Conservation (phyloP, 1,140 invertebrate species). For the Drosophila mayri region DNA sequence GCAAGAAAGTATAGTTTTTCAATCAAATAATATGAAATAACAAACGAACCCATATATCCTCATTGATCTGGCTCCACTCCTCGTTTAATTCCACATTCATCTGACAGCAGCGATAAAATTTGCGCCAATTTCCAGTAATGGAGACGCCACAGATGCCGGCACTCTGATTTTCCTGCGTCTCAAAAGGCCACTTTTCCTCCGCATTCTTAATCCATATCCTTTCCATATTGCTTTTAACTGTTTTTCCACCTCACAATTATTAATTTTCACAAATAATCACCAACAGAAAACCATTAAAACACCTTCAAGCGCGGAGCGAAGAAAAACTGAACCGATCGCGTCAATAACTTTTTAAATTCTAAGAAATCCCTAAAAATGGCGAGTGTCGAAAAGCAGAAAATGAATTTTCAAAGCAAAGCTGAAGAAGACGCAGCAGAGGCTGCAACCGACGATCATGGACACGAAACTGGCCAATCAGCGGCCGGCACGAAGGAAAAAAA, state of each 20-base stretch:
- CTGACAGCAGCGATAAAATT: conserved; percentile 47
- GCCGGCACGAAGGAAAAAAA: background rate
- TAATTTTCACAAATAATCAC: conserved; percentile 1
- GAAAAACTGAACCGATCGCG: background rate
- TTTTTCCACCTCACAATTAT: background rate
- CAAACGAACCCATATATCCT: conserved; percentile 68
- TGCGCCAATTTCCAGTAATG: conserved; percentile 47
- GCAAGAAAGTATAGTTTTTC: background rate
- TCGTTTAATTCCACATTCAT: conserved; percentile 56
- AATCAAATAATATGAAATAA: conserved; percentile 1
- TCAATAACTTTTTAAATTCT: background rate
- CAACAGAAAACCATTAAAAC: background rate
- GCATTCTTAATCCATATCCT: conserved; percentile 43
- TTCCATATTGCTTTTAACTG: background rate
- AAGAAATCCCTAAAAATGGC: too few relatives aligned
- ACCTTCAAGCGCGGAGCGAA: background rate
- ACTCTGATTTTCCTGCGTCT: background rate
- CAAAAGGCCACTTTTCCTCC: conserved; percentile 39
- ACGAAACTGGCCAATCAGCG: background rate
- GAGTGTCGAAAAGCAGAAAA: background rate
- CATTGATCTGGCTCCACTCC: conserved; percentile 48
- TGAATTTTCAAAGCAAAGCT: background rate
- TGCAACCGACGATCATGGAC: background rate
- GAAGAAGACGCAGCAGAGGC: background rate
- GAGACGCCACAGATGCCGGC: background rate